Conservation (phyloP, 1,140 invertebrate genomes). For the Drosophila kikkawai region DNA sequence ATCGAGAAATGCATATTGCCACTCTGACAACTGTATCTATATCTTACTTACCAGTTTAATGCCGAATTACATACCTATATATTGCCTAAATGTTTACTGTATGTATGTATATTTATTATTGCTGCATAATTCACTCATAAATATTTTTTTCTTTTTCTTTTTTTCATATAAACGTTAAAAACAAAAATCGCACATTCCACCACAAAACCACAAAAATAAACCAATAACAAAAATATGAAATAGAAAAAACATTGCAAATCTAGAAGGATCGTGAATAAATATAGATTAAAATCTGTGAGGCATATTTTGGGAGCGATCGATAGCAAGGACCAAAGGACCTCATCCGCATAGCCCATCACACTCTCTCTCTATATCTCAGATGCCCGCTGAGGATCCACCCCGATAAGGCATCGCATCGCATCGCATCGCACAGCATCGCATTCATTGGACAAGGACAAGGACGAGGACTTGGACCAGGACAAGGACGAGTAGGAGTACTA, state of each 20-base stretch:
- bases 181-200: slow-evolving; percentile 78
- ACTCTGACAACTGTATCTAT: slow-evolving; percentile 52
- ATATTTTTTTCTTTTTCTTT: slow-evolving; percentile 82
- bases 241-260: slow-evolving; percentile 28
- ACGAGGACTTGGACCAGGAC: slow-evolving; percentile 15
- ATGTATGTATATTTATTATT: slow-evolving; percentile 84
- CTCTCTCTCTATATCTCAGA: slow-evolving; percentile 41
- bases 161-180: slow-evolving; percentile 81
- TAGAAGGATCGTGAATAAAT: slow-evolving; percentile 65
- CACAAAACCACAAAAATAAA: slow-evolving; percentile 69
- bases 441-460: slow-evolving; percentile 26
- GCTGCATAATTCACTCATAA: slow-evolving; percentile 83
- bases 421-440: slow-evolving; percentile 22
- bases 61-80: slow-evolving; percentile 54
- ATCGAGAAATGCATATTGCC: slow-evolving; percentile 52
- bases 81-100: slow-evolving; percentile 82
- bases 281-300: slow-evolving; percentile 30
- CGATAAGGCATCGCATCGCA: slow-evolving; percentile 48
- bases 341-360: slow-evolving; percentile 29
- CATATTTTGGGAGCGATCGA: slow-evolving; percentile 56
- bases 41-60: slow-evolving; percentile 40
- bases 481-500: slow-evolving; percentile 23
- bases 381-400: slow-evolving; percentile 57
- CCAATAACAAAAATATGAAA: slow-evolving; percentile 31
- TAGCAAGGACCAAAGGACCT: slow-evolving; percentile 49